Percentiles rank a stretch among this genome's conserved stretches.
Evolutionary conservation across 2,797 vertebrate genomes (phyloP).

Genomic region (Pelodytes ibericus): DNA sequence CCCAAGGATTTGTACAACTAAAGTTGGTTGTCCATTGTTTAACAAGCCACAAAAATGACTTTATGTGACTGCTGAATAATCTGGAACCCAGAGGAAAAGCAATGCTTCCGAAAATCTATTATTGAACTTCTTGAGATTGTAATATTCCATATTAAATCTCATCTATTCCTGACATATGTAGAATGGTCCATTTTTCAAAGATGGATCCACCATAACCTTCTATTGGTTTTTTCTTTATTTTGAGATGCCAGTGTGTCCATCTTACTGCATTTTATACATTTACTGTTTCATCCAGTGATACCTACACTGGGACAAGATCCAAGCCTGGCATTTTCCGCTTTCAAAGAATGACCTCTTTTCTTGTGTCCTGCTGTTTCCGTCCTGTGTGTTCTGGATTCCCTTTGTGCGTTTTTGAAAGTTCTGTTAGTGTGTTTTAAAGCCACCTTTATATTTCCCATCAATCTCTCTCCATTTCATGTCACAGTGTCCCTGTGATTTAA

Average conservation of each 20-base stretch:
- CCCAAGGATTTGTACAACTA: too few species aligned
- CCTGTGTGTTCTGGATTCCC: constrained; percentile 26
- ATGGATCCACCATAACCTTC: not conserved
- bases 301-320: constrained; percentile 21
- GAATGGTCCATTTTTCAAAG: not conserved
- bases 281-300: not conserved
- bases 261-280: constrained; percentile 20
- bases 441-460: constrained; percentile 13
- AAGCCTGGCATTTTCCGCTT: constrained; percentile 1
- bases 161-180: too few species aligned
- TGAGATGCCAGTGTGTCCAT: constrained; percentile 6
- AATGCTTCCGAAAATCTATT: too few species aligned
- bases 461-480: not conserved
- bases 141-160: too few species aligned
- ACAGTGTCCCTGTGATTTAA: not conserved
- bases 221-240: not conserved
- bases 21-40: too few species aligned
- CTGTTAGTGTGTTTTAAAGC: constrained; percentile 34
- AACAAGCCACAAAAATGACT: too few species aligned
- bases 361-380: constrained; percentile 27
- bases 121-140: too few species aligned
- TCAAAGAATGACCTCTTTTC: constrained; percentile 23
- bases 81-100: too few species aligned
- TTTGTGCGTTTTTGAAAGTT: constrained; percentile 20
- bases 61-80: too few species aligned